Conservation (phyloP, 2,113 vertebrate genomes). For the Nannobrachium achirus region DNA sequence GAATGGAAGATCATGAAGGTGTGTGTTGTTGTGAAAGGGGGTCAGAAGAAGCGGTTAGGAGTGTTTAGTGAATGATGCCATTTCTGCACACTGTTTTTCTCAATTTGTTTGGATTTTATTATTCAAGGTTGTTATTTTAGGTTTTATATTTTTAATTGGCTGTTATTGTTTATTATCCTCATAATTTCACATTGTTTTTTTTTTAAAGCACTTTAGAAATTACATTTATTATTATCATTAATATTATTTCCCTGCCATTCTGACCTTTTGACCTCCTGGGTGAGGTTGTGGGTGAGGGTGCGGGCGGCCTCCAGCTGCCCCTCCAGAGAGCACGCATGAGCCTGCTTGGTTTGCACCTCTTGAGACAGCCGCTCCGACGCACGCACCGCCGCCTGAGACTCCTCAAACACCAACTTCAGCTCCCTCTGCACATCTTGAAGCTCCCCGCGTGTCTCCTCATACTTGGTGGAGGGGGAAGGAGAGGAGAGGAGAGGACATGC, state of each 20-base stretch:
- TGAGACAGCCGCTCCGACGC: constrained; percentile 68
- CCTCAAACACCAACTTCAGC: constrained; percentile 67
- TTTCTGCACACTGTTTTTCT: too few species aligned
- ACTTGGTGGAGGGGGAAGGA: constrained; percentile 31
- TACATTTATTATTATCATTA: too few species aligned
- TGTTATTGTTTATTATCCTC: too few species aligned
- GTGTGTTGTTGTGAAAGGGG: neutral
- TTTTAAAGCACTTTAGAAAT: too few species aligned
- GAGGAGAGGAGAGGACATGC: neutral
- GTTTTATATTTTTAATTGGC: too few species aligned
- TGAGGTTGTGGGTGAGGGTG: constrained; percentile 70
- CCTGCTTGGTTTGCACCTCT: constrained; percentile 79
- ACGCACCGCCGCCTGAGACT: constrained; percentile 50
- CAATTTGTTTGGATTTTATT: too few species aligned
- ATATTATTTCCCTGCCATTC: neutral
- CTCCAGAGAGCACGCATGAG: constrained; percentile 78
- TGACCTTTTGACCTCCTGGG: constrained; percentile 81
- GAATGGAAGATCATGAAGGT: neutral
- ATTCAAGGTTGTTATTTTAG: too few species aligned
- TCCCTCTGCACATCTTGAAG: constrained; percentile 70
- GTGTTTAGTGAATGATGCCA: too few species aligned
- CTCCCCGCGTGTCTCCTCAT: constrained; percentile 76
- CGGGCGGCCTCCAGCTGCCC: constrained; percentile 78
- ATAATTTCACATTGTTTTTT: too few species aligned
- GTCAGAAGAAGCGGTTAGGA: neutral